Conservation (phyloP, 1,140 invertebrate genomes). For the Temnothorax curvispinosus region DNA sequence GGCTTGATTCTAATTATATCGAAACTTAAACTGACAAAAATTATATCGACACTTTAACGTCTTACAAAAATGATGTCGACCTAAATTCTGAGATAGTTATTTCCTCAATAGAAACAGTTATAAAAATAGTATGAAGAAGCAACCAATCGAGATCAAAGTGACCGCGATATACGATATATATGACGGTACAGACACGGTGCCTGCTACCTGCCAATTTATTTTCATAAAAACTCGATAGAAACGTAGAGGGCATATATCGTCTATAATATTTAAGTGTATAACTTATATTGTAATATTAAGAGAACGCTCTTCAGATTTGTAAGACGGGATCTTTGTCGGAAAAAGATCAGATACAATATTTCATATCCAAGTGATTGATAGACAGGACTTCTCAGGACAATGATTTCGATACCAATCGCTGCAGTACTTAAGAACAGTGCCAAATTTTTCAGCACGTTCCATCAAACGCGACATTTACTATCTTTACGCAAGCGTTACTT, state of each 20-base stretch:
- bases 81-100: not conserved
- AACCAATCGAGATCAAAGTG: constrained; percentile 30
- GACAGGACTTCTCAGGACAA: not conserved
- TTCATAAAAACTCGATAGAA: constrained; percentile 71
- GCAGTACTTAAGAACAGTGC: constrained; percentile 31
- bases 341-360: not conserved
- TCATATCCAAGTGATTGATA: not conserved
- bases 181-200: constrained; percentile 65
- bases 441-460: constrained; percentile 24
- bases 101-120: not conserved
- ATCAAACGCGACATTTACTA: not conserved
- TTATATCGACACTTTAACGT: not conserved
- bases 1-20: not conserved
- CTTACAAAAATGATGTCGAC: not conserved
- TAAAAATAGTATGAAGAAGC: not conserved
- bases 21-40: constrained; percentile 9
- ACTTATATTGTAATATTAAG: constrained; percentile 65
- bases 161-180: constrained; percentile 17
- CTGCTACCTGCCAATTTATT: constrained; percentile 75
- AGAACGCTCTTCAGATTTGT: constrained; percentile 16
- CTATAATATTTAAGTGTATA: constrained; percentile 64
- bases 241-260: constrained; percentile 55
- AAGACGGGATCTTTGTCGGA: constrained; percentile 28
- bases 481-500: no score
- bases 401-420: not conserved